Evolutionary conservation across 2,113 vertebrate species (phyloP), one percentile per base, ranked within the genome.

Genomic region (Hylia prasina): DNA sequence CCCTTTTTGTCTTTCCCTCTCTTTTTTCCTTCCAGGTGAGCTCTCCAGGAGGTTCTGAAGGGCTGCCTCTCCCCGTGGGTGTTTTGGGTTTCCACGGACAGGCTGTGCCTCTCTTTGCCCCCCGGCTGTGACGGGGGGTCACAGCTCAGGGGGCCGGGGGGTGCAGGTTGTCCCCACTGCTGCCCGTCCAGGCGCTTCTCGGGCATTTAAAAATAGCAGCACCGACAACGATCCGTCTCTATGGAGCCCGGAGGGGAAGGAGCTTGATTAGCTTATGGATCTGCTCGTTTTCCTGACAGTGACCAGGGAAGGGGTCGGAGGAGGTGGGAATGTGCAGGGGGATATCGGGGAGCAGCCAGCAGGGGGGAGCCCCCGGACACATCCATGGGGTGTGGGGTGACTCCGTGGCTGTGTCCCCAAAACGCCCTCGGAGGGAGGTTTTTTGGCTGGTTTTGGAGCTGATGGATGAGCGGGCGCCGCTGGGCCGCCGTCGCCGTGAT

Each of bases 181-280:
- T 51, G 14, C 18, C 12, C 5, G 71, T 16, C 83, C 93, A 14
- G 13, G 48, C 82, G 24, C 31, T 87, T 82, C 47, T 39, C 2
- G 0, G 50, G 11, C 51, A 22, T 53, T 93, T 85, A 87, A 91
- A 96, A 96, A 89, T 65, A 95, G 93, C 79, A 96, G 39, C 66
- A 17, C 44, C 91, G 45, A 37, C 78, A 94, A 56, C 0, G 37
- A 84, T 94, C 77, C 33, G 64, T 89, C 65, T 89, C 66, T 5
- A 13, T 13, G 20, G 9, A 82, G 53, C 81, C 93, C 1, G 1
- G 31, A 76, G 83, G 94, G 60, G 70, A 84, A 63, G 73, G 15
- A 87, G 70, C 86, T 72, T 60, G 91, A 91, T 96, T 7, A 96
- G 69, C 30, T 93, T 40, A 76, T 87, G 54, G 94, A 95, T 95